Evolutionary conservation across 1,140 invertebrate genomes (phyloP), one percentile per base, ranked within the genome.

Genomic region (Bombus impatiens): DNA sequence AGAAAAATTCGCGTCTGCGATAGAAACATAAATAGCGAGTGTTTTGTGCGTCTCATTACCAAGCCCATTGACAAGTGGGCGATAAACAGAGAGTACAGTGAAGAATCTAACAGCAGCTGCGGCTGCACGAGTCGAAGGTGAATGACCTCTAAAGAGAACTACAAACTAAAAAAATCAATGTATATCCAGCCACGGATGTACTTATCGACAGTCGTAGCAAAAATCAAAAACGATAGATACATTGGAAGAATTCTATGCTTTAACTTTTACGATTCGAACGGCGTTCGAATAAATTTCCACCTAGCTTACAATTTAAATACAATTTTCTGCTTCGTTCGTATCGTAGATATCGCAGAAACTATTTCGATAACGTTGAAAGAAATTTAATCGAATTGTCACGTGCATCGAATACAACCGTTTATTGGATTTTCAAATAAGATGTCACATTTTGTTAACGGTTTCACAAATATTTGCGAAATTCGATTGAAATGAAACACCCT

Each of bases 41-140:
- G 85, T 77, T 72, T 77, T 59, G 85, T 68, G 40, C 65, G 85
- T 83, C 65, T 71, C 53, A 83, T 86, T 86, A 82, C 53, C 80
- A 82, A 82, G 65, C 80, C 79, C 85, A 86, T 86, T 83, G 85
- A 86, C 80, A 83, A 86, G 85, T 71, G 72, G 80, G 80, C 72
- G 85, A 86, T 86, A 86, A 86, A 86, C 85, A 70, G 44, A 82
- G 79, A 82, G 78, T 74, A 86, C 44, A 68, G 71, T 18, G 79
- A 28, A 82, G 84, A 83, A 77, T 86, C 72, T 83, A 86, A 65
- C 74, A 37, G 85, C 80, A 47, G 85, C 80, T 77, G 72, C 72
- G n/a, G 57, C 71, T 76, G 62, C 72, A 59, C 85, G 59, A 86
- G 85, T 28, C 53, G n/a, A 81, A 86, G 85, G 85, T 78, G 80